A percentile compares a stretch with the other conserved stretches of the same genome.
These are phyloP conservation scores for Florisuga fusca DNA, from an alignment of 2,797 vertebrate species.

Conservation along the genomic window DNA sequence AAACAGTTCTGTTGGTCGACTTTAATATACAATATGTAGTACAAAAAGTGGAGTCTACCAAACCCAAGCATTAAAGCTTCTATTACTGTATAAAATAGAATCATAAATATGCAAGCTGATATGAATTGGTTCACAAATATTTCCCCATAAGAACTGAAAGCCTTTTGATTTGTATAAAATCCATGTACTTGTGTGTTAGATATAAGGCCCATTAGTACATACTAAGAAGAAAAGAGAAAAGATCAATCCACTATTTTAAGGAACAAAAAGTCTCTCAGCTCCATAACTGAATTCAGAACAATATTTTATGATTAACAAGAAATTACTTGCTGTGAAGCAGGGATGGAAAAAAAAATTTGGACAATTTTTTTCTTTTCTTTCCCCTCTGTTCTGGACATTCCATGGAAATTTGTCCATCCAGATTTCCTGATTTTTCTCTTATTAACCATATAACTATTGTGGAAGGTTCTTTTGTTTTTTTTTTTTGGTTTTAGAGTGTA, in stretches of 20 bases:
- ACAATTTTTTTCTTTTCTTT: not conserved
- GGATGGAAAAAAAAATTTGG: not conserved
- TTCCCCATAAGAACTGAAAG: not conserved
- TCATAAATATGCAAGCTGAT: not conserved
- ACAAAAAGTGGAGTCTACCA: not conserved
- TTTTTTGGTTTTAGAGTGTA: not conserved
- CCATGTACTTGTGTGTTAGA: not conserved
- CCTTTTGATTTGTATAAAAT: not conserved
- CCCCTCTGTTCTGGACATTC: accelerated
- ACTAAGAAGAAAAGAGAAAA: not conserved
- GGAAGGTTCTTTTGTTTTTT: not conserved
- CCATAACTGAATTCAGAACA: not conserved
- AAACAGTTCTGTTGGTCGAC: accelerated
- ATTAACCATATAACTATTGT: not conserved
- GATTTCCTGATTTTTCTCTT: not conserved
- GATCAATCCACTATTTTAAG: not conserved
- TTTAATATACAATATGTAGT: not conserved
- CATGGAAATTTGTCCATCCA: not conserved
- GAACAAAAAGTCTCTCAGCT: not conserved
- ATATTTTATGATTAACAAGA: not conserved
- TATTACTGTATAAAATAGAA: not conserved
- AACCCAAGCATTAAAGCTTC: not conserved
- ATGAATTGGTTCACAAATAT: slow-evolving; percentile 5
- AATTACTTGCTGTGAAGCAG: not conserved
- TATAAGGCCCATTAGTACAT: not conserved